Percentiles rank a stretch among this genome's conserved stretches.
Conservation (phyloP, 2,888 invertebrate genomes). For the Microplitis deprimator region DNA sequence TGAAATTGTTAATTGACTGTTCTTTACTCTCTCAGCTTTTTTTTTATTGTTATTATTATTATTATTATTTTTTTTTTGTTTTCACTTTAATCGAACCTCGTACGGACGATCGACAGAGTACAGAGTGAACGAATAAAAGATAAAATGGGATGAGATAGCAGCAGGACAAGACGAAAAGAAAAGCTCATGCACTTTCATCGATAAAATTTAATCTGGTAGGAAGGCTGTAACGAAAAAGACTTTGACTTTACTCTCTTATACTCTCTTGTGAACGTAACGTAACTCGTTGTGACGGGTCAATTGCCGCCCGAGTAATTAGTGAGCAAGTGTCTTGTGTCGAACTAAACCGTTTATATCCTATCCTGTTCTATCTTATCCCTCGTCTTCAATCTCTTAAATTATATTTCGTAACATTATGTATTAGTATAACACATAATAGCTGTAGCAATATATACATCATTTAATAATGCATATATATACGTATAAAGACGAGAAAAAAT, state of each 20-base stretch:
- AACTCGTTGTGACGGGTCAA: constrained; percentile 57
- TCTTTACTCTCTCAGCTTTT: constrained; percentile 14
- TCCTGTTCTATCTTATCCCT: constrained; percentile 12
- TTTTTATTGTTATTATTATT: constrained; percentile 17
- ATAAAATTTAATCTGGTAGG: constrained; percentile 41
- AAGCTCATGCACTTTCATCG: constrained; percentile 40
- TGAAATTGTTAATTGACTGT: constrained; percentile 41
- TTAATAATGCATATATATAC: neutral
- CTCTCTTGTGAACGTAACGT: constrained; percentile 43
- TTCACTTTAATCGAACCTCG: neutral
- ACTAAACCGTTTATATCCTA: constrained; percentile 13
- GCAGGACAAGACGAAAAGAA: constrained; percentile 19
- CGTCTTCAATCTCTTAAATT: neutral
- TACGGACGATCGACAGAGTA: constrained; percentile 11
- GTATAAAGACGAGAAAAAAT: neutral
- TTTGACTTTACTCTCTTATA: constrained; percentile 39
- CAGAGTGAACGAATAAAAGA: neutral
- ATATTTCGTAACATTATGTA: neutral
- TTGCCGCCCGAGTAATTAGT: constrained; percentile 48
- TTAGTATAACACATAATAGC: neutral
- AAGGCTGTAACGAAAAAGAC: constrained; percentile 34
- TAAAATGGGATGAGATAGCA: constrained; percentile 24
- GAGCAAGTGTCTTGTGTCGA: constrained; percentile 38
- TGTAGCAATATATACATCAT: no score
- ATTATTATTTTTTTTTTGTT: constrained; percentile 9